These are phyloP conservation scores for Ursus arctos DNA, from an alignment of 2,113 vertebrate genomes.

Conservation along the genomic window DNA sequence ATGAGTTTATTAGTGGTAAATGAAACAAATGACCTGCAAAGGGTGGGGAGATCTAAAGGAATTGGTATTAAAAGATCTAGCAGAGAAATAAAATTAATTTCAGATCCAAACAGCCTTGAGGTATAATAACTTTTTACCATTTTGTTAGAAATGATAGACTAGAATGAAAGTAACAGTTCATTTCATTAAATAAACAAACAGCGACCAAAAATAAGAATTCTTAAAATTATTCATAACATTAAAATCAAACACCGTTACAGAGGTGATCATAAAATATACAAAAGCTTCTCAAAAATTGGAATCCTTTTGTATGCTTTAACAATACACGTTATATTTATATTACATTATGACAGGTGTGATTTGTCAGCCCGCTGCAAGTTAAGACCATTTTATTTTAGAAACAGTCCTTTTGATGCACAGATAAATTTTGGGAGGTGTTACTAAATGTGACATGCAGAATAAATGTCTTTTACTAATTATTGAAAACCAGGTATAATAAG, in stretches of 20 bases:
- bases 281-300: not conserved
- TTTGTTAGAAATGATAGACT: conserved; percentile 23
- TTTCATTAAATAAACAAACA: conserved; percentile 31
- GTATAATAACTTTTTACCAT: conserved; percentile 68
- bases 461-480: not conserved
- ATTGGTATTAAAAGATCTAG: conserved; percentile 65
- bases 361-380: conserved; percentile 68
- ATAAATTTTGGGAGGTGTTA: conserved; percentile 53
- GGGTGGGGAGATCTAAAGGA: conserved; percentile 65
- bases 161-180: not conserved
- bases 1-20: conserved; percentile 68
- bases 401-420: conserved; percentile 62
- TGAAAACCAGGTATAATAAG: not conserved
- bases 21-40: conserved; percentile 57
- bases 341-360: not conserved
- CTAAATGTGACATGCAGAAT: conserved; percentile 56
- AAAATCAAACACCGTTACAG: not conserved
- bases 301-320: not conserved
- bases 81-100: conserved; percentile 76
- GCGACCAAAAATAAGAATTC: not conserved
- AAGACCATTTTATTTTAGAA: conserved; percentile 78
- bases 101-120: conserved; percentile 65
- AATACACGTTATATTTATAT: not conserved
- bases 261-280: not conserved
- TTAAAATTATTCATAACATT: not conserved